Base-by-base conservation (phyloP, 2,888 invertebrate species). In the Ennomos erosarius region DNA sequence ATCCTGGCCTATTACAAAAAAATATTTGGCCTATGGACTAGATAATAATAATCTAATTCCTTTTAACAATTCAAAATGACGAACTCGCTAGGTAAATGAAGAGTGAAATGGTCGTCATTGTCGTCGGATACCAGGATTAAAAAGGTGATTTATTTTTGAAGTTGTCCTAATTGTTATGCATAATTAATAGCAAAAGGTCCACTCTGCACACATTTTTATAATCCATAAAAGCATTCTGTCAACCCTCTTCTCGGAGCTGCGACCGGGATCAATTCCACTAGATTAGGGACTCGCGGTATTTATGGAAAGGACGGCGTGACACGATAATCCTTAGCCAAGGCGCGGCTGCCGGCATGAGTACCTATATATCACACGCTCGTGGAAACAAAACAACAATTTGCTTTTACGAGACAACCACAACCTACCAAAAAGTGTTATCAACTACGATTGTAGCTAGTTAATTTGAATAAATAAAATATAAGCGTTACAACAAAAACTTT, bases 271-370 rank as follows among this genome's bases (percentile, higher is more conserved):
- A 47, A 38, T 26, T 47, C 47, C 47, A 4, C 38, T 26, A 37
- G 47, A 47, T 47, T 47, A 37, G 37, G 47, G 47, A 47, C 38
- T 37, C 16, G 16, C n/a, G 16, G 47, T 47, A 47, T 47, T 38
- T 47, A 47, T 26, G 11, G 47, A 37, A 37, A 38, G 38, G 46
- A 16, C 37, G 37, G 9, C 11, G 9, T 26, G 38, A 47, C 47
- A 12, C 12, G 13, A 26, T 16, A 38, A 16, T 26, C 16, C 37
- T 6, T 36, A 16, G 38, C 45, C 10, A 8, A 16, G 10, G 10
- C 10, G 44, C 34, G 35, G 45, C 43, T 35, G 35, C 5, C 26
- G 26, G 26, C 5, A 26, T 6, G 5, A 6, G 26, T 6, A 26
- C 26, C 26, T 26, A 26, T 2, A 16, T 5, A 26, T 6, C 26